Evolutionary conservation across 2,797 vertebrate species (phyloP).

Genomic region (Oceanodroma leucorhoa): DNA sequence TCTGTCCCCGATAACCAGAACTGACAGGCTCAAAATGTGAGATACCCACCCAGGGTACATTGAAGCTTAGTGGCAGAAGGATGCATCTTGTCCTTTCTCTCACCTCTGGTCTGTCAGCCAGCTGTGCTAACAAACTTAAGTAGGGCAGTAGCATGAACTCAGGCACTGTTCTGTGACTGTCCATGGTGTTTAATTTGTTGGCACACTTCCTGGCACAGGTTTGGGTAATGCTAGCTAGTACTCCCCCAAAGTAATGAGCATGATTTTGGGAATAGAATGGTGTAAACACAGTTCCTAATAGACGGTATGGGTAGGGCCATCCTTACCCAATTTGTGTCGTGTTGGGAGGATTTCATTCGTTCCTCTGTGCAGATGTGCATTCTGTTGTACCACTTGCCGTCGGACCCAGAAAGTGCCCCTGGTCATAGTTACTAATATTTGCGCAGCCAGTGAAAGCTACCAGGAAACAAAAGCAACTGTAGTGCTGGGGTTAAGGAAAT

Average conservation of each 20-base stretch:
- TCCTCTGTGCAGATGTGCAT: not conserved
- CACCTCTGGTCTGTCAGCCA: not conserved
- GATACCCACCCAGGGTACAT: not conserved
- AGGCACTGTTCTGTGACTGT: not conserved
- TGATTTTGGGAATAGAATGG: not conserved
- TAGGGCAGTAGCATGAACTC: not conserved
- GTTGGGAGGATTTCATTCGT: not conserved
- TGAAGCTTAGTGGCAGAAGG: not conserved
- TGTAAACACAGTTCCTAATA: not conserved
- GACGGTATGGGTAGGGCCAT: fast-evolving
- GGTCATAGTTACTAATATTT: not conserved
- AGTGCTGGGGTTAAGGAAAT: not conserved
- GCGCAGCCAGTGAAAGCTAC: not conserved
- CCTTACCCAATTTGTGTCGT: not conserved
- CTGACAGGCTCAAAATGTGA: not conserved
- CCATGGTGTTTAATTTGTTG: not conserved
- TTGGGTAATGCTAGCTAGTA: not conserved
- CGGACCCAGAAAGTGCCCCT: not conserved
- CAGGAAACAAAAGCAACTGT: not conserved
- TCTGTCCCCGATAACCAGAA: not conserved
- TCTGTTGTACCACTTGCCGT: not conserved
- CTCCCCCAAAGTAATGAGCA: not conserved
- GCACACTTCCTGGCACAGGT: not conserved
- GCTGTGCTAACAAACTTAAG: not conserved
- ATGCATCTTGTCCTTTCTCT: not conserved